Evolutionary conservation across 2,113 vertebrate genomes (phyloP), one percentile per base, ranked within the genome.

Genomic region (Zosterops hypoxanthus): DNA sequence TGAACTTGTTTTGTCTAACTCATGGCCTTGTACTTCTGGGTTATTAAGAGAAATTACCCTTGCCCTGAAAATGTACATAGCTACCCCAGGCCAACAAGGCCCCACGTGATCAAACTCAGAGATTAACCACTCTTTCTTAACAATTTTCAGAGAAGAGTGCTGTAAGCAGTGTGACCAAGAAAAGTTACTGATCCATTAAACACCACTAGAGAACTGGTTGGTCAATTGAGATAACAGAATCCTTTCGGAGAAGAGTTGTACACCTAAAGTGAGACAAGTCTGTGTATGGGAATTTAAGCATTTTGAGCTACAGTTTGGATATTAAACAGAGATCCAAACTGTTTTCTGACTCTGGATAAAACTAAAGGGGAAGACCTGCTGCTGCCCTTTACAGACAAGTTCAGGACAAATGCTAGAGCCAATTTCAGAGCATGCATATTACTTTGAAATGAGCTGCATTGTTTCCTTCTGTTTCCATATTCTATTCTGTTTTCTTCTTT

Each of bases 1-100:
- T 71, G 46, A 96, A 47, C 46, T 63, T 88, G 20, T 64, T 96
- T 88, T 92, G 44, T 77, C 33, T 79, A 94, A 52, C 57, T 88
- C 44, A 64, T 8, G 5, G 77, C 55, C 66, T 91, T 94, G 13
- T 61, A 33, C 21, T 90, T 46, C 34, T 78, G 76, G 82, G 66
- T 42, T 26, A 33, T 82, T 87, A 91, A 82, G 57, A 80, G 96
- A 96, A 96, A 59, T 86, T 22, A 39, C 61, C 29, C 13, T 59
- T 42, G 63, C 61, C 25, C 20, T 57, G 65, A 65, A 21, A 76
- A 73, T 44, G 82, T 68, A 65, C 82, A 46, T 44, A 39, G 60
- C 50, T 71, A 33, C 80, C 68, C 6, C 60, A 73, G 49, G 49
- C n/a, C 24, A 92, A 20, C 28, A 93, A 65, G 70, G 26, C 18